These are phyloP conservation scores for Tryphoninae sp. DNA, from an alignment of 2,888 invertebrate species.

Conservation along the genomic window DNA sequence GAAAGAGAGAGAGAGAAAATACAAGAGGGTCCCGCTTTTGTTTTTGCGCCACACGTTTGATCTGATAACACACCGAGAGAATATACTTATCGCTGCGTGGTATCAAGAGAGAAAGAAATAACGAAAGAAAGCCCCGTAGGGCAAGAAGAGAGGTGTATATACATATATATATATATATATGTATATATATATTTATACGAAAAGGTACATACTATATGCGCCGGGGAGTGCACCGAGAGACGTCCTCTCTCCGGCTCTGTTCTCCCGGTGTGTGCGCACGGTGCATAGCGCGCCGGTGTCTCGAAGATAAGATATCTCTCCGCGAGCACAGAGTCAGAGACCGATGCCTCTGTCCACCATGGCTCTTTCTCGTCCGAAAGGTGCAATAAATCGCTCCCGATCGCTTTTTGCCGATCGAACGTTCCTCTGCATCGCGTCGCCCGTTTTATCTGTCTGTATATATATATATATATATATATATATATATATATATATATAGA, in stretches of 20 bases:
- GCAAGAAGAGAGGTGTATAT: slow-evolving; percentile 64
- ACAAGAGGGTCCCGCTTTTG: slow-evolving; percentile 70
- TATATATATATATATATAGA: slow-evolving; percentile 6
- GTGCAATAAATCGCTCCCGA: slow-evolving; percentile 79
- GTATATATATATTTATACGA: slow-evolving; percentile 10
- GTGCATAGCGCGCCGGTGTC: slow-evolving; percentile 70
- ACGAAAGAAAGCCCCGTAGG: slow-evolving; percentile 62
- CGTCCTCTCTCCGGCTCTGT: slow-evolving; percentile 26
- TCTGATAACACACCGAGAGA: slow-evolving; percentile 57
- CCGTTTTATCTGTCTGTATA: slow-evolving; percentile 29
- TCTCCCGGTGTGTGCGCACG: slow-evolving; percentile 38
- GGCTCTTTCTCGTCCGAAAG: slow-evolving; percentile 72
- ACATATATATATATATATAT: slow-evolving; percentile 42
- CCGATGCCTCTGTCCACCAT: slow-evolving; percentile 78
- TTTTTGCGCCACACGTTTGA: slow-evolving; percentile 73
- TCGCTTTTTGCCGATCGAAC: slow-evolving; percentile 78
- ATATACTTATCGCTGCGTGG: slow-evolving; percentile 77
- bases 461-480: neutral
- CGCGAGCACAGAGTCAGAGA: slow-evolving; percentile 67
- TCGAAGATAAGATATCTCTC: slow-evolving; percentile 79
- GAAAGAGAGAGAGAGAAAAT: slow-evolving; percentile 60
- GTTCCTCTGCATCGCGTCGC: slow-evolving; percentile 61
- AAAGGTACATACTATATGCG: slow-evolving; percentile 22
- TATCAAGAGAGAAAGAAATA: slow-evolving; percentile 71
- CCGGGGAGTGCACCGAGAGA: slow-evolving; percentile 45